Conservation (phyloP, 1,140 invertebrate species). For the Neodiprion fabricii region DNA sequence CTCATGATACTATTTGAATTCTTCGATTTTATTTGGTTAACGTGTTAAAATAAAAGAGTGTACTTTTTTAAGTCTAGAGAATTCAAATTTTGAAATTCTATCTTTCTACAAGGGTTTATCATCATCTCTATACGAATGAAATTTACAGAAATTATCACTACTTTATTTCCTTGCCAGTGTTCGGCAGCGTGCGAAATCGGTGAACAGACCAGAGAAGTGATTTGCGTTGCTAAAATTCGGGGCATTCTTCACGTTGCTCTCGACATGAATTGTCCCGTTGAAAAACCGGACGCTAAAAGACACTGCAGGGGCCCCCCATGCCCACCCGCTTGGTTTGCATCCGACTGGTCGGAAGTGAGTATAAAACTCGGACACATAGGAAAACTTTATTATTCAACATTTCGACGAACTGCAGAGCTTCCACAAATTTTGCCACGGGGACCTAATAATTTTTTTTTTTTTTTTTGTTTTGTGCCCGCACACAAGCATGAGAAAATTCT, state of each 20-base stretch:
- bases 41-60: too few species aligned
- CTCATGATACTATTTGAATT: too few species aligned
- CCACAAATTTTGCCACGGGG: too few species aligned
- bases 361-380: constrained; percentile 2
- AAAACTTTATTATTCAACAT: constrained; percentile 26
- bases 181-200: constrained; percentile 69
- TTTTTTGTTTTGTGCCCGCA: too few species aligned
- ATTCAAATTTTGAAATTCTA: too few species aligned
- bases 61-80: too few species aligned
- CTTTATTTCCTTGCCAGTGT: constrained; percentile 61
- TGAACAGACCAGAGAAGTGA: constrained; percentile 65
- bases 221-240: constrained; percentile 62
- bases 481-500: too few species aligned
- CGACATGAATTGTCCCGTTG: constrained; percentile 57
- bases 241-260: constrained; percentile 50
- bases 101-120: background rate
- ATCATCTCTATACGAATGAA: constrained; percentile 48
- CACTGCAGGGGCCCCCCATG: constrained; percentile 63
- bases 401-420: too few species aligned
- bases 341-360: constrained; percentile 68
- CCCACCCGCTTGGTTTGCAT: constrained; percentile 66
- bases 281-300: constrained; percentile 54
- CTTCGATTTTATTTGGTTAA: too few species aligned
- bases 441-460: too few species aligned
- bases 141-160: constrained; percentile 36